Evolutionary conservation across 1,140 invertebrate genomes (phyloP).

Genomic region (Ceratina calcarata): DNA sequence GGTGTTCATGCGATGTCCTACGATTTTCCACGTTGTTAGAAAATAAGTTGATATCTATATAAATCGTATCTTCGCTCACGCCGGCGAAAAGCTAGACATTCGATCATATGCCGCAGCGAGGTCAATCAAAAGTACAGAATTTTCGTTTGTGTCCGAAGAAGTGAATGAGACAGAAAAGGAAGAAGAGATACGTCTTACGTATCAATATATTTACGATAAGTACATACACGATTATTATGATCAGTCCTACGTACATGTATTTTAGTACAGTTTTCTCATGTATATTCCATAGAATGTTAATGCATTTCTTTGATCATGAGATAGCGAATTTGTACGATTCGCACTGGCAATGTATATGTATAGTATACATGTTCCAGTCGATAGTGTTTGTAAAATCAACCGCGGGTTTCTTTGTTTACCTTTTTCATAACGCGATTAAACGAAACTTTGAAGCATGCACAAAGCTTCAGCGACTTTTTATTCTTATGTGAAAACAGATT

Average conservation of each 20-base stretch:
- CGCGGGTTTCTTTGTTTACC: conserved; percentile 24
- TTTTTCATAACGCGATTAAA: neutral
- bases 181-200: no score
- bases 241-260: no score
- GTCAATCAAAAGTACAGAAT: conserved; percentile 1
- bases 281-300: no score
- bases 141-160: neutral
- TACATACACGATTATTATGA: no score
- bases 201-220: no score
- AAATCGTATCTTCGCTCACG: neutral
- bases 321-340: neutral
- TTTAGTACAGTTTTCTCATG: no score
- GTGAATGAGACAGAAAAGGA: neutral
- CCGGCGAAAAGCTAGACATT: conserved; percentile 12
- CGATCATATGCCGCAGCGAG: neutral
- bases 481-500: neutral
- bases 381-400: neutral
- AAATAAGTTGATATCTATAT: conserved; percentile 4
- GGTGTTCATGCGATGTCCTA: neutral
- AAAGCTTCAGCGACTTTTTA: neutral
- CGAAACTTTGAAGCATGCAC: neutral
- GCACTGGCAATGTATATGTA: neutral
- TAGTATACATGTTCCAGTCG: no score
- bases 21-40: conserved; percentile 9
- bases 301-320: neutral